Conservation (phyloP, 2,797 vertebrate species). For the Podarcis lilfordi region DNA sequence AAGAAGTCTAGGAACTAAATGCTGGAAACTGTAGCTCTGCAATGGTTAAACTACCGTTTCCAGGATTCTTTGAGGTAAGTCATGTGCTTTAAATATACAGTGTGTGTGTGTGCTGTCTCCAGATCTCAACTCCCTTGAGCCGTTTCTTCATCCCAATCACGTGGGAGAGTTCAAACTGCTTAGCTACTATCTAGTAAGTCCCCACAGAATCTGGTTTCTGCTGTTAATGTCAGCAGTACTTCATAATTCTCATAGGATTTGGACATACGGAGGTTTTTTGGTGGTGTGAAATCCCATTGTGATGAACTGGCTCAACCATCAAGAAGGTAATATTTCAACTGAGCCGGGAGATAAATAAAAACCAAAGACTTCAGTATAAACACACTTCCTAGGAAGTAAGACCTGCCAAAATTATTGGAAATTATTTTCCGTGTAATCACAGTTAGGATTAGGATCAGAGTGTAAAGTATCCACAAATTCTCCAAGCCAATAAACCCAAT, state of each 20-base stretch:
- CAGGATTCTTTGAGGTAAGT: no score
- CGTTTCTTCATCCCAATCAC: background rate
- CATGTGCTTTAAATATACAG: no score
- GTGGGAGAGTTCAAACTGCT: background rate
- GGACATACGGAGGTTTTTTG: background rate
- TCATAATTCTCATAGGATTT: background rate
- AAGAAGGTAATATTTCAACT: background rate
- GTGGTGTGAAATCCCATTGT: background rate
- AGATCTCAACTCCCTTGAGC: background rate
- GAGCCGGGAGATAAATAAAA: background rate
- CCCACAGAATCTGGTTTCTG: background rate
- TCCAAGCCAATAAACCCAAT: background rate
- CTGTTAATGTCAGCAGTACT: background rate
- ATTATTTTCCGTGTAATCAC: background rate
- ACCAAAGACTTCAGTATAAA: background rate
- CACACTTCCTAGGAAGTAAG: no score
- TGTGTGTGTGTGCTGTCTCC: background rate
- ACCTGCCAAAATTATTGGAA: background rate
- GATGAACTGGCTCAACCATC: background rate
- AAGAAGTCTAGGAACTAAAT: no score
- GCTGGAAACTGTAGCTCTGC: no score
- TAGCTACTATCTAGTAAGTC: background rate
- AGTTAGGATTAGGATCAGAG: no score
- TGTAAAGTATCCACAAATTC: background rate
- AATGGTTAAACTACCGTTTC: no score